Percentiles rank a stretch among this genome's conserved stretches.
Evolutionary conservation across 2,888 invertebrate species (phyloP).

Genomic region (Drosophila aldrichi): DNA sequence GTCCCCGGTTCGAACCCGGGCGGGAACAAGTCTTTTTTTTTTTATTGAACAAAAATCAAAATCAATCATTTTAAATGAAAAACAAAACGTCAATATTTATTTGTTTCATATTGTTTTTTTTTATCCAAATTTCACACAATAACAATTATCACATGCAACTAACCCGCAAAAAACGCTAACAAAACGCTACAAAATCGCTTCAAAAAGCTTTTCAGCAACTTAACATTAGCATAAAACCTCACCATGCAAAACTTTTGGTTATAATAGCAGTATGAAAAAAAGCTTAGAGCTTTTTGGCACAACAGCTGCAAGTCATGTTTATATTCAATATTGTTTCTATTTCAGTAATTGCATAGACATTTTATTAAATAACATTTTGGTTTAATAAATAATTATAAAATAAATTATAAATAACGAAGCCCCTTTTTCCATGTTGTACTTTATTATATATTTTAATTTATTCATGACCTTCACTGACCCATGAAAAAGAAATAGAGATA

Average conservation of each 20-base stretch:
- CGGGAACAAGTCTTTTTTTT: constrained; percentile 73
- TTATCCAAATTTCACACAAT: not conserved
- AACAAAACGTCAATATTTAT: too few relatives aligned
- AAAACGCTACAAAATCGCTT: constrained; percentile 1
- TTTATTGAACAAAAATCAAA: not conserved
- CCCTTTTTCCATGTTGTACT: not conserved
- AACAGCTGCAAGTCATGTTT: constrained; percentile 16
- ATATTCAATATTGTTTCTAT: not conserved
- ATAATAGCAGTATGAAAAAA: constrained; percentile 11
- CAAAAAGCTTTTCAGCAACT: constrained; percentile 1
- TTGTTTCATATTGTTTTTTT: too few relatives aligned
- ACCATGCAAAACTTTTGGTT: not conserved
- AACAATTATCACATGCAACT: not conserved
- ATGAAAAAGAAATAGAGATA: not conserved
- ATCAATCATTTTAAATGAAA: too few relatives aligned
- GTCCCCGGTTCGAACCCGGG: constrained; percentile 85
- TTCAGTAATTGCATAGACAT: not conserved
- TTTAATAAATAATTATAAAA: not conserved
- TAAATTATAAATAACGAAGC: too few relatives aligned
- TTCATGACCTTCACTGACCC: constrained; percentile 11
- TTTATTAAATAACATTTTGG: too few relatives aligned
- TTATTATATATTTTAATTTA: not conserved
- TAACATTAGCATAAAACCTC: constrained; percentile 19
- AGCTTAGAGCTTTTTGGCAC: constrained; percentile 14
- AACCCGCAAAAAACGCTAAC: constrained; percentile 1